A percentile compares a stretch with the other conserved stretches of the same genome.
phyloP scores from a whole-genome alignment of 2,888 invertebrate genomes.

The Vannuccia rotundouncinata region DNA sequence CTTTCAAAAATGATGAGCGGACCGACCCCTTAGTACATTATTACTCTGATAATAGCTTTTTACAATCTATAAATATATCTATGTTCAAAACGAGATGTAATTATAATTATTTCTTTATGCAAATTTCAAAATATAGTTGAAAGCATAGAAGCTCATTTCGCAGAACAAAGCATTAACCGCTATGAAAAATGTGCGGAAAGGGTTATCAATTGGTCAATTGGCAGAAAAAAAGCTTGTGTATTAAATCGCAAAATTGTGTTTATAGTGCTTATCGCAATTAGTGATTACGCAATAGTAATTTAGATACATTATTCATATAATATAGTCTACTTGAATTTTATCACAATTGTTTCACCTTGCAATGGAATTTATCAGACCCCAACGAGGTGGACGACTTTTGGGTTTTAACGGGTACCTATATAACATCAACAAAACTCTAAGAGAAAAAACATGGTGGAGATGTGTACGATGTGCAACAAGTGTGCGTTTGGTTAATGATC shows the following conservation, averaged over 20 bases:
- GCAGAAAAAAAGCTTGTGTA: not conserved
- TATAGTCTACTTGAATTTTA: not conserved
- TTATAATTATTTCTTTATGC: too few species aligned
- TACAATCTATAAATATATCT: too few species aligned
- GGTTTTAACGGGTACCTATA: not conserved
- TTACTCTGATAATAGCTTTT: too few species aligned
- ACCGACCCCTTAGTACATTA: too few species aligned
- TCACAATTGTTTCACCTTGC: not conserved
- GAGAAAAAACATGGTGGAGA: not conserved
- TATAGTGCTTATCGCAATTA: not conserved
- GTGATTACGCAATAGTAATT: not conserved
- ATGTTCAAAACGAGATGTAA: too few species aligned
- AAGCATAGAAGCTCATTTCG: too few species aligned
- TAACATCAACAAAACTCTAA: not conserved
- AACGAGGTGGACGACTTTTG: not conserved
- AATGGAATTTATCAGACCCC: not conserved
- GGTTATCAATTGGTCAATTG: not conserved
- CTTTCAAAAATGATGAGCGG: too few species aligned
- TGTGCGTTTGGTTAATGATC: not conserved
- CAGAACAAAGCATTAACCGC: not conserved
- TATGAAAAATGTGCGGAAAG: not conserved
- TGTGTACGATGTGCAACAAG: not conserved
- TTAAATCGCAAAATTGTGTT: not conserved
- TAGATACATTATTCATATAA: not conserved
- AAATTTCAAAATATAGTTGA: too few species aligned